Evolutionary conservation across 2,113 vertebrate species (phyloP).

Genomic region (Pelecanus crispus): DNA sequence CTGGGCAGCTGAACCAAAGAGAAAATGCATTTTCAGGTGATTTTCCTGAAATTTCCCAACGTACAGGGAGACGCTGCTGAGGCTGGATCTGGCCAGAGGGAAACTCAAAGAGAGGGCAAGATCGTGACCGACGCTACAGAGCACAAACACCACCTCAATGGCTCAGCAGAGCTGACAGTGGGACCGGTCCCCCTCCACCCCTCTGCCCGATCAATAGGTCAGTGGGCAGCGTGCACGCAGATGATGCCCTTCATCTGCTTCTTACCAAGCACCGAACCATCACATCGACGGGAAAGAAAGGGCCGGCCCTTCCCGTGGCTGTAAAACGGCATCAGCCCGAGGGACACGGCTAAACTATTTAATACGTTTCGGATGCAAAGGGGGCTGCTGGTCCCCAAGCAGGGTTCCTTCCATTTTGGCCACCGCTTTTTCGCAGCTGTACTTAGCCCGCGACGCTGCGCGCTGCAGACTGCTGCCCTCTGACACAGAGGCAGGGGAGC

Average conservation of each 20-base stretch:
- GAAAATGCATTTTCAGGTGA: not conserved
- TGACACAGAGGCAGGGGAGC: rapidly evolving
- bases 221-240: rapidly evolving
- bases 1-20: not conserved
- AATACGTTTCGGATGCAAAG: not conserved
- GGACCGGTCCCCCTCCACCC: not conserved
- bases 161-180: not conserved
- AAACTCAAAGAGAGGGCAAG: not conserved
- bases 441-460: rapidly evolving
- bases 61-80: rapidly evolving
- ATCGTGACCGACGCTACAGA: not conserved
- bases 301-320: rapidly evolving
- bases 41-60: not conserved
- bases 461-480: not conserved
- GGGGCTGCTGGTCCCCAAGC: not conserved
- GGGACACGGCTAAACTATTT: not conserved
- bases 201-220: rapidly evolving
- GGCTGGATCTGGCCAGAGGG: not conserved
- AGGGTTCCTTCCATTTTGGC: not conserved
- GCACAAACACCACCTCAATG: not conserved
- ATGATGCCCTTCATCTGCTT: not conserved
- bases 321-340: not conserved
- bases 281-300: not conserved
- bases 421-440: not conserved
- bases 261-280: not conserved